Base-by-base conservation (phyloP, 2,113 vertebrate species). In the Urocitellus parryii region DNA sequence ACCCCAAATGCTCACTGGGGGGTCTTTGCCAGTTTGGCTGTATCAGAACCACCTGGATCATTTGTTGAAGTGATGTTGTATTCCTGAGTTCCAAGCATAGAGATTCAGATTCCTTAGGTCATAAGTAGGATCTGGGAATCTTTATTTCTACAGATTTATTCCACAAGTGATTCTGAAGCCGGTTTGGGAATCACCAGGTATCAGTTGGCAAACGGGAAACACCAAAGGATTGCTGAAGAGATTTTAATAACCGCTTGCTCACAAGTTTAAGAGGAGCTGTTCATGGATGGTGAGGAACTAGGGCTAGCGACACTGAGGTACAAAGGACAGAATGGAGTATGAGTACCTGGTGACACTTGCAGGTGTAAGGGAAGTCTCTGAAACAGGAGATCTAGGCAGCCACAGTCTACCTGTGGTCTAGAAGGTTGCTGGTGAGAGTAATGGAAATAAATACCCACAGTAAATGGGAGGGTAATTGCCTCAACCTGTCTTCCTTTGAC, bases 81-180 rank as follows among this genome's bases (percentile, higher is more conserved):
- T 79, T 72, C 63, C 81, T 88, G 61, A 76, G 81, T 58, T 58
- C 51, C 32, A 39, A 29, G 10, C 13, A 42, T n/a, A 42, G 74
- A 78, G 42, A 68, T 85, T 67, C 74, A 93, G 77, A 84, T 76
- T 88, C 53, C 37, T 42, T 68, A 83, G 25, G 34, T 83, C 51
- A 95, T 73, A 29, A n/a, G n/a, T 77, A 92, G 81, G 53, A 42
- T 90, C n/a, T 70, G 76, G 27, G 80, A 78, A 90, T 81, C 24
- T 42, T 0, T 67, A 20, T 84, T 96, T 84, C 80, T 63, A 6
- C 45, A 51, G 56, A 72, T 68, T 45, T 45, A 22, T n/a, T 82
- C 12, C 34, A 37, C 8, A 73, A 58, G 17, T 68, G 56, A 68
- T 90, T 88, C 4, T 32, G 18, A 93, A 94, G 67, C 14, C 78